Evolutionary conservation across 2,113 vertebrate genomes (phyloP).

Genomic region (Corvus hawaiiensis): DNA sequence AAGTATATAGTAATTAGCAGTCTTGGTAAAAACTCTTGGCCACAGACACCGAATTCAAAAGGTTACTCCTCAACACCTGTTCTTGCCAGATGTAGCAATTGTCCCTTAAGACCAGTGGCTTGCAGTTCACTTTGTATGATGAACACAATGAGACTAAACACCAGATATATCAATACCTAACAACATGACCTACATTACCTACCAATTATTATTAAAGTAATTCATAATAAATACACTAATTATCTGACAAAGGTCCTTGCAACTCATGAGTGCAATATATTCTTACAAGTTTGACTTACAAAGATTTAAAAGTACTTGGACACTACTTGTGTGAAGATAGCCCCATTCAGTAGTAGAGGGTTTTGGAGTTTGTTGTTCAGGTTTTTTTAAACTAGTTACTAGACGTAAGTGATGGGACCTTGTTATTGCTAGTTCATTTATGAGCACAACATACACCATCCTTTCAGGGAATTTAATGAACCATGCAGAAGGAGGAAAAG

Average conservation of each 20-base stretch:
- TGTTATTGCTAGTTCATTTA: slow-evolving; percentile 30
- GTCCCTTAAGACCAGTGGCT: neutral
- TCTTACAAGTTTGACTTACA: neutral
- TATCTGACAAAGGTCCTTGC: neutral
- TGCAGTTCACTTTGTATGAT: neutral
- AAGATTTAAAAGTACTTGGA: neutral
- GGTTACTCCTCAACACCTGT: neutral
- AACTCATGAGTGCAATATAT: neutral
- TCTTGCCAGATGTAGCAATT: neutral
- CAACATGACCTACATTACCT: neutral
- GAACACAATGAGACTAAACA: neutral
- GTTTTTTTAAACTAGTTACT: neutral
- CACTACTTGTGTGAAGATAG: neutral
- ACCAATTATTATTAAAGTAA: neutral
- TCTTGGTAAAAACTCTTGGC: neutral
- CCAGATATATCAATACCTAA: neutral
- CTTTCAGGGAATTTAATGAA: slow-evolving; percentile 56
- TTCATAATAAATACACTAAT: neutral
- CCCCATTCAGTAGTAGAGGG: neutral
- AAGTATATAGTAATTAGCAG: neutral
- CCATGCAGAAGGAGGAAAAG: slow-evolving; percentile 30
- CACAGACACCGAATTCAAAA: neutral
- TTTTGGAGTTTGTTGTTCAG: neutral
- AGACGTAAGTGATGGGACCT: slow-evolving; percentile 5
- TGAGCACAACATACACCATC: neutral